Percentiles rank a stretch among this genome's conserved stretches.
Conservation (phyloP, 2,888 invertebrate species). For the Rhodophaea formosa region DNA sequence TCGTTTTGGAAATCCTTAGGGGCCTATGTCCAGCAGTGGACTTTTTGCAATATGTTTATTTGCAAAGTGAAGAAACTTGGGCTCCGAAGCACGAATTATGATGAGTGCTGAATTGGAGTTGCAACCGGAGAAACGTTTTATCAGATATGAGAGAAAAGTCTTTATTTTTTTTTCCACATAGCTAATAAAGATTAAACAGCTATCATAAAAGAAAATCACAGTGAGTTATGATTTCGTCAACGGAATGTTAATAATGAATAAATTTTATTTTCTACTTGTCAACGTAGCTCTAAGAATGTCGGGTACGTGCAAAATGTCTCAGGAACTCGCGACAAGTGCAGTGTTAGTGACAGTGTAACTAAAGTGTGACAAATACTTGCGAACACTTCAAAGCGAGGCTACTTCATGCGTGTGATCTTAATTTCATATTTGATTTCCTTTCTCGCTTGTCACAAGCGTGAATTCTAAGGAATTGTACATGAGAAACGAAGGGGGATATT, state of each 20-base stretch:
- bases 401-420: not conserved
- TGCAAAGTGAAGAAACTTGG: no score
- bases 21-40: no score
- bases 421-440: not conserved
- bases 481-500: no score
- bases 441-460: not conserved
- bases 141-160: no score
- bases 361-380: not conserved
- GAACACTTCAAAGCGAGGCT: not conserved
- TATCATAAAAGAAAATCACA: no score
- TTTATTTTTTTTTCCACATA: no score
- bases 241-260: not conserved
- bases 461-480: not conserved
- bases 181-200: no score
- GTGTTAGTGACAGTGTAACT: constrained; percentile 1
- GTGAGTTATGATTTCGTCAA: not conserved
- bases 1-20: no score
- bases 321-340: not conserved
- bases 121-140: no score
- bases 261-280: not conserved
- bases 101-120: no score
- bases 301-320: not conserved
- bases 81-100: no score
- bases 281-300: not conserved
- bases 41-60: no score